These are phyloP conservation scores for Oreonectes daqikongensis DNA, from an alignment of 2,797 vertebrate genomes.

Conservation along the genomic window DNA sequence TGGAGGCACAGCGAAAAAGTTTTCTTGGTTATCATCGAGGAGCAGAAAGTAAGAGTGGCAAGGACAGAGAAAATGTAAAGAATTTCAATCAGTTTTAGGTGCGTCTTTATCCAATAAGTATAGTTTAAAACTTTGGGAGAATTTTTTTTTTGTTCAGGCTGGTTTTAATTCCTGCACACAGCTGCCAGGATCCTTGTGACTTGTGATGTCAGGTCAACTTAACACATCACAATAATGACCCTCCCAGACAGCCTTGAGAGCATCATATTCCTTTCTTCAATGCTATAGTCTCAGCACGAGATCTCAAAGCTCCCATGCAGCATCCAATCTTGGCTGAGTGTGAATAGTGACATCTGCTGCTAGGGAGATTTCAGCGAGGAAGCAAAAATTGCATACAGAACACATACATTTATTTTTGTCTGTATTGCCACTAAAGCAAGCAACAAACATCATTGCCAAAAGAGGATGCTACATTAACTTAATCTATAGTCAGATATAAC, in stretches of 20 bases:
- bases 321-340: slow-evolving; percentile 19
- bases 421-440: background rate
- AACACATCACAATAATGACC: slow-evolving; percentile 27
- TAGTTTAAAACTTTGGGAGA: too few species aligned
- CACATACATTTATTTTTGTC: background rate
- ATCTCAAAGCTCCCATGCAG: slow-evolving; percentile 11
- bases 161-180: background rate
- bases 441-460: background rate
- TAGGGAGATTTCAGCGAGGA: slow-evolving; percentile 15
- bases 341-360: slow-evolving; percentile 39
- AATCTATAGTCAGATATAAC: background rate
- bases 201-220: slow-evolving; percentile 12
- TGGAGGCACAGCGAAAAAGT: background rate
- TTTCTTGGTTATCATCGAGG: background rate
- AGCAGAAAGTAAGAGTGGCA: background rate
- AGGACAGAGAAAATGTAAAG: slow-evolving; percentile 14
- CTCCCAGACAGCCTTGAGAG: background rate
- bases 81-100: slow-evolving; percentile 27
- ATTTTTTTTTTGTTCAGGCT: background rate
- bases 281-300: background rate
- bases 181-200: background rate
- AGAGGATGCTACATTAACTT: background rate
- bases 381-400: background rate
- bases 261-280: slow-evolving; percentile 9
- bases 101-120: too few species aligned